Conservation (phyloP, 1,140 invertebrate genomes). For the Uloborus diversus region DNA sequence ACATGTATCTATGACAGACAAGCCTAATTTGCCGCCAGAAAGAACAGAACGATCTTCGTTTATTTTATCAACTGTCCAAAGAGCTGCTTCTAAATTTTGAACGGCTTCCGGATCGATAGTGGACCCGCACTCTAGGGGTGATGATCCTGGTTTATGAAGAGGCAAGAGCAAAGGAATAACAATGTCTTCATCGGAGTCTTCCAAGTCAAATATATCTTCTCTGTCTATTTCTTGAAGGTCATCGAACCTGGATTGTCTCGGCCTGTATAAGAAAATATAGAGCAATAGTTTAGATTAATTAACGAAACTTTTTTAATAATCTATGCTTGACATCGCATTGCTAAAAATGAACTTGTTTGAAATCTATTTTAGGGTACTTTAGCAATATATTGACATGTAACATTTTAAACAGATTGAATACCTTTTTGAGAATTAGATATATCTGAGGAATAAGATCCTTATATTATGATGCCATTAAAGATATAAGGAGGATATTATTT, state of each 20-base stretch:
- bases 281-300: too few relatives aligned
- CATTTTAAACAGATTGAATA: too few relatives aligned
- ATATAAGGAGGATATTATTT: too few relatives aligned
- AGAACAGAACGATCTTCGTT: conserved; percentile 63
- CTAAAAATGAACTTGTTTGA: too few relatives aligned
- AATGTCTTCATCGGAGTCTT: conserved; percentile 36
- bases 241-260: conserved; percentile 22
- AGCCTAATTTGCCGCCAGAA: conserved; percentile 58
- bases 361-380: too few relatives aligned
- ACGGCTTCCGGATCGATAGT: conserved; percentile 61
- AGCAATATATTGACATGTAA: too few relatives aligned
- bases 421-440: too few relatives aligned
- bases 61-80: conserved; percentile 67
- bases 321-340: too few relatives aligned
- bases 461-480: too few relatives aligned
- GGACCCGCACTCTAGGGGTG: conserved; percentile 56
- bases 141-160: conserved; percentile 60
- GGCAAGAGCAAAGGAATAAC: conserved; percentile 61
- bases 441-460: too few relatives aligned
- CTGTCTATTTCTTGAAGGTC: conserved; percentile 23
- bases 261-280: not conserved
- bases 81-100: conserved; percentile 67
- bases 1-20: conserved; percentile 63
- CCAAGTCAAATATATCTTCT: not conserved
- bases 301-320: too few relatives aligned